phyloP scores from a whole-genome alignment of 2,888 invertebrate genomes.

The Drosophila longiperda region DNA sequence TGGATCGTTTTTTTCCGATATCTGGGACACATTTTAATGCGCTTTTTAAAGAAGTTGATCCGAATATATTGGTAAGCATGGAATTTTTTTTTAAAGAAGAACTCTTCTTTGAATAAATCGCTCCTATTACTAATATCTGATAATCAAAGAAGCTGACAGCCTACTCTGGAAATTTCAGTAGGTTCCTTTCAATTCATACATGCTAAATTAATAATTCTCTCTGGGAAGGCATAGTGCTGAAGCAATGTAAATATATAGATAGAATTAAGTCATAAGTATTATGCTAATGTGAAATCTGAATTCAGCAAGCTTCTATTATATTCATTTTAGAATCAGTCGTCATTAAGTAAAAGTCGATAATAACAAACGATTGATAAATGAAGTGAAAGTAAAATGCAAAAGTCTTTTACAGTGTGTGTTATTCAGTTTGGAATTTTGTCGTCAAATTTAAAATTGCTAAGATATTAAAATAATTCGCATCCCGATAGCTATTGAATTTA shows the following conservation, averaged over 20 bases:
- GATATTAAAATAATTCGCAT: neutral
- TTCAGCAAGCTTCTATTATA: neutral
- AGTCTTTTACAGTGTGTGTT: neutral
- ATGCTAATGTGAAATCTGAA: neutral
- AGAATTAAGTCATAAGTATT: neutral
- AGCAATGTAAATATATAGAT: neutral
- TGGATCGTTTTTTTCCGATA: neutral
- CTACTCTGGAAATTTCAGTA: neutral
- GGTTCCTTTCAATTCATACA: neutral
- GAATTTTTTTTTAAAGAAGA: neutral
- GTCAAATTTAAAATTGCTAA: neutral
- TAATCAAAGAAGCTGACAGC: neutral
- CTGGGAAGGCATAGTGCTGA: neutral
- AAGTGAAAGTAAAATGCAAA: slow-evolving; percentile 19
- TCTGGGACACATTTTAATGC: neutral
- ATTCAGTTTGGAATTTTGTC: neutral
- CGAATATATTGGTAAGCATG: neutral
- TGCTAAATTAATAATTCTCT: neutral
- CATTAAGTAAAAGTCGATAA: neutral
- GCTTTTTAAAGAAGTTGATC: neutral
- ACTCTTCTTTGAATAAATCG: neutral
- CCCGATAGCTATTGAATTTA: neutral
- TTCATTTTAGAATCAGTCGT: slow-evolving; percentile 1
- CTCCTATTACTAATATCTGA: neutral
- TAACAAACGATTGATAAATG: neutral